Conservation (phyloP, 2,888 invertebrate species). For the Agrypnus murinus region DNA sequence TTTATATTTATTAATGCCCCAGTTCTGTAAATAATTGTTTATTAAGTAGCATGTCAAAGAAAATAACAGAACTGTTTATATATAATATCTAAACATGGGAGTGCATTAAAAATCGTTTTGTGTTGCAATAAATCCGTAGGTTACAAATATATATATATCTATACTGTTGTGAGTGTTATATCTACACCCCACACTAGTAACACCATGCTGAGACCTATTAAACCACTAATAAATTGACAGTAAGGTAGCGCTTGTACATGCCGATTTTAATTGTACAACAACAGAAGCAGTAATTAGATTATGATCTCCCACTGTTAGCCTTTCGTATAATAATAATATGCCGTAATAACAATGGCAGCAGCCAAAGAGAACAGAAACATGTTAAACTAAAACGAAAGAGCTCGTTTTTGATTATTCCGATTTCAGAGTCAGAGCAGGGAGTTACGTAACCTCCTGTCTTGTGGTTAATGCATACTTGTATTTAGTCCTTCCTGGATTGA, state of each 20-base stretch:
- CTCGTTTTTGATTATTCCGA: constrained; percentile 26
- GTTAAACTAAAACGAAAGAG: neutral
- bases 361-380: no score
- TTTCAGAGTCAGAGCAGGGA: no score
- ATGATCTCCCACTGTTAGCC: constrained; percentile 32
- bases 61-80: constrained; percentile 12
- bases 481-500: constrained; percentile 29
- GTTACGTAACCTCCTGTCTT: constrained; percentile 6
- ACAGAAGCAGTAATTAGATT: constrained; percentile 38
- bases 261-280: constrained; percentile 35
- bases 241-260: constrained; percentile 1
- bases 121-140: constrained; percentile 33
- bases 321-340: neutral
- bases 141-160: constrained; percentile 7
- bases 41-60: constrained; percentile 10
- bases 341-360: neutral
- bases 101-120: constrained; percentile 18
- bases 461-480: constrained; percentile 22
- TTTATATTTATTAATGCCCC: neutral
- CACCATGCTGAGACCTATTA: constrained; percentile 33
- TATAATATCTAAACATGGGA: constrained; percentile 18
- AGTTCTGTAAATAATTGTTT: constrained; percentile 15
- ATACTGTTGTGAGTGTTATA: constrained; percentile 5
- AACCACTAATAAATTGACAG: constrained; percentile 27
- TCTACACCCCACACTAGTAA: constrained; percentile 21